A percentile compares a stretch with the other conserved stretches of the same genome.
These are phyloP conservation scores for Euproctis similis DNA, from an alignment of 2,888 invertebrate species.

Conservation along the genomic window DNA sequence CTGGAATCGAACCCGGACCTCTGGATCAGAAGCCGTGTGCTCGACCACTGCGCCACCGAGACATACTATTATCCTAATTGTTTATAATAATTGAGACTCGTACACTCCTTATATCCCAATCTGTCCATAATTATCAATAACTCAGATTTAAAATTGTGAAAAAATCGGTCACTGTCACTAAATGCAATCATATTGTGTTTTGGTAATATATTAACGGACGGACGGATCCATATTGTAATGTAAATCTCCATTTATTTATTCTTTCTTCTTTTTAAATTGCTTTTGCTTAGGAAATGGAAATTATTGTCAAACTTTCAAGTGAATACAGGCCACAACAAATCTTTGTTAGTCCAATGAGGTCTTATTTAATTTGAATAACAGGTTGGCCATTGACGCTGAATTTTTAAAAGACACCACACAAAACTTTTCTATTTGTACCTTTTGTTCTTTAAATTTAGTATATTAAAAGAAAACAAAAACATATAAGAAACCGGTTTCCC, in stretches of 20 bases:
- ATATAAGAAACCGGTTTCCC: not conserved
- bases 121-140: too few species aligned
- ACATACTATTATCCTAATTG: too few species aligned
- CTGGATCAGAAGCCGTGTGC: too few species aligned
- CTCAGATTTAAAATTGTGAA: too few species aligned
- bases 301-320: conserved; percentile 55
- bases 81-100: too few species aligned
- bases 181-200: too few species aligned
- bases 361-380: conserved; percentile 46
- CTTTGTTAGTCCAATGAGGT: conserved; percentile 44
- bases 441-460: conserved; percentile 2
- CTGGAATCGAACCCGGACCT: too few species aligned
- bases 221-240: conserved; percentile 46
- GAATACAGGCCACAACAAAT: conserved; percentile 41
- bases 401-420: conserved; percentile 11
- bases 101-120: too few species aligned
- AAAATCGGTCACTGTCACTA: too few species aligned
- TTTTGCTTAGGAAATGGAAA: conserved; percentile 61
- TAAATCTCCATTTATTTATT: conserved; percentile 58
- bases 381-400: conserved; percentile 25
- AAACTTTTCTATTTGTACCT: conserved; percentile 15
- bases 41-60: too few species aligned
- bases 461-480: not conserved
- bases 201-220: conserved; percentile 19
- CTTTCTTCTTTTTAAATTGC: conserved; percentile 57